Conservation (phyloP, 2,797 vertebrate species). For the Gymnopithys bicolor region DNA sequence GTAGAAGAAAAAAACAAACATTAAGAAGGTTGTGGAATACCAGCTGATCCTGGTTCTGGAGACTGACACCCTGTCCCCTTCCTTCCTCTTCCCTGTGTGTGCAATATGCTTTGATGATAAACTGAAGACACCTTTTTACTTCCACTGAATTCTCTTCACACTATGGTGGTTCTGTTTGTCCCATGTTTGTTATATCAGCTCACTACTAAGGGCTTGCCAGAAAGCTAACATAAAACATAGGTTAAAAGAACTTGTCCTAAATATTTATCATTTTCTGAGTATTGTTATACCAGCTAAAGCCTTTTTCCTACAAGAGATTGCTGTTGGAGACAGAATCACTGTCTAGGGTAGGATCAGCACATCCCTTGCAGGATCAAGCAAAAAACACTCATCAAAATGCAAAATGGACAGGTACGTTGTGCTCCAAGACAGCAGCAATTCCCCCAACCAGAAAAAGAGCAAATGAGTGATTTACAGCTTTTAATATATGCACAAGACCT, state of each 20-base stretch:
- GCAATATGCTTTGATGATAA: background rate
- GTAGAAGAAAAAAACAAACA: background rate
- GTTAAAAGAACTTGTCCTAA: background rate
- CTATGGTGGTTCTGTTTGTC: background rate
- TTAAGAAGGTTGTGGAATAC: background rate
- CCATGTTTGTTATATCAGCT: background rate
- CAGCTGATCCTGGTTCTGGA: background rate
- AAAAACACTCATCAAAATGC: background rate
- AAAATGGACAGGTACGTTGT: background rate
- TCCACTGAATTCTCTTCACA: background rate
- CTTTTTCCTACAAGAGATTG: background rate
- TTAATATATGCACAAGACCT: background rate
- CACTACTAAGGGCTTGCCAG: background rate
- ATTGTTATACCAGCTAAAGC: background rate
- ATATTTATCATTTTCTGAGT: background rate
- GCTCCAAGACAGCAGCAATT: background rate
- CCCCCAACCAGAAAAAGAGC: background rate
- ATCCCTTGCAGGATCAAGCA: background rate
- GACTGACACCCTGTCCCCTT: background rate
- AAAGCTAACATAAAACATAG: background rate
- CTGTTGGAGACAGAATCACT: background rate
- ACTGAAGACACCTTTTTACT: background rate
- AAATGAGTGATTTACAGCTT: background rate
- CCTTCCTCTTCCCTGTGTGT: background rate
- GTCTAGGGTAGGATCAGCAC: background rate